Evolutionary conservation across 1,140 invertebrate species (phyloP), one percentile per base, ranked within the genome.

Genomic region (Periplaneta americana): DNA sequence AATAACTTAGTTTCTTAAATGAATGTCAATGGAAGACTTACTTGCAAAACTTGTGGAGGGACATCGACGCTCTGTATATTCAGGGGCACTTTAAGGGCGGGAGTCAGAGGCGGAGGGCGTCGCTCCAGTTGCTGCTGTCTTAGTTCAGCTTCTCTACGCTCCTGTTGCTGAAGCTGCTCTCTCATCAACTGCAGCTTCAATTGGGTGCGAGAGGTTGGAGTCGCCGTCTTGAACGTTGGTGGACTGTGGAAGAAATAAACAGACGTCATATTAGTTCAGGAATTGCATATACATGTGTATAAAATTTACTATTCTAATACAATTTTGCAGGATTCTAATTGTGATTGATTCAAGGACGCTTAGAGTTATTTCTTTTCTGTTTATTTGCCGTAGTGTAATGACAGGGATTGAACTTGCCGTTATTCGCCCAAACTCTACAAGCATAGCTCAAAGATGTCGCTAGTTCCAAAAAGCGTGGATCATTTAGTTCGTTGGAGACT

Each of bases 171-270:
- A 74, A 92, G 87, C 88, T 96, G 94, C 85, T 96, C 94, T 82
- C 95, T 90, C 93, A 96, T 96, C 88, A 97, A 89, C 89, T 96
- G 95, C 82, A 95, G 92, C 86, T 96, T 96, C 76, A 97, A 90
- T 85, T 96, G 95, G 0, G 96, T 96, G 28, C 96, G 90, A 18
- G 95, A 96, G 2, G 95, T 93, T 84, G 95, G 93, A 81, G 92
- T 95, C 84, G 91, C 91, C 80, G 93, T 96, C 91, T 94, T 96
- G 85, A 96, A 94, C 75, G 93, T 95, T 82, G 95, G 95, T 83
- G 94, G 93, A 86, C 95, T 96, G 91, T 37, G 93, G 93, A n/a
- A 86, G 88, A 87, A 82, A 82, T 81, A 83, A 79, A 77, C 6
- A 36, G 8, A 2, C 17, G 39, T 48, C 75, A 76, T 22, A 8